phyloP scores from a whole-genome alignment of 2,113 vertebrate genomes.

The Leptosomus discolor region DNA sequence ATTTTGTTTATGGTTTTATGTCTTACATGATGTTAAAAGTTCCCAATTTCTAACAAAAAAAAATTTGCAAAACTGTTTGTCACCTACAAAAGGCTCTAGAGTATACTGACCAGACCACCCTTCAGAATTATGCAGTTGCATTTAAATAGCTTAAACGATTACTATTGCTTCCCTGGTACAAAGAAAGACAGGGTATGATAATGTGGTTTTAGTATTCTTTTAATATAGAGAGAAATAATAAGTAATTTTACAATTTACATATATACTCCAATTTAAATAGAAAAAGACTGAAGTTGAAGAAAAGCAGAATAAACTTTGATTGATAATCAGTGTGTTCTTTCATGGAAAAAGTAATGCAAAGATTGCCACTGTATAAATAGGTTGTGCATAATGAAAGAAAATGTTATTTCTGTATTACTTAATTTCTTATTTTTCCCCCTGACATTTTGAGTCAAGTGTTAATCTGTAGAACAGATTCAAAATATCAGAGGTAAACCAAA shows the following conservation, averaged over 20 bases:
- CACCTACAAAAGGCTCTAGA: background rate
- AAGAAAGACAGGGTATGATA: background rate
- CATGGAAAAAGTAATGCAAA: background rate
- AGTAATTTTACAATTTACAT: background rate
- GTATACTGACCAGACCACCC: background rate
- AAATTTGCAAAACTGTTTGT: background rate
- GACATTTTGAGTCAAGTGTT: slow-evolving; percentile 32
- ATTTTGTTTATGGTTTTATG: background rate
- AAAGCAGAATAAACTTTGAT: background rate
- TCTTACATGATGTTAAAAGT: background rate
- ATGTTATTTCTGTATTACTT: slow-evolving; percentile 24
- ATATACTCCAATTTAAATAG: background rate
- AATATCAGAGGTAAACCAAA: slow-evolving; percentile 51
- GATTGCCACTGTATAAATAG: background rate
- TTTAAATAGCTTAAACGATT: background rate
- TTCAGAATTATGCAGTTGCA: background rate
- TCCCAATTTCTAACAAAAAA: background rate
- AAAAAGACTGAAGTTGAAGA: background rate
- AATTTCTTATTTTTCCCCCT: slow-evolving; percentile 45
- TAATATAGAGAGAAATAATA: background rate
- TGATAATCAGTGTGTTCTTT: background rate
- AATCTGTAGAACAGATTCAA: background rate
- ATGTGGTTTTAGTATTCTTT: background rate
- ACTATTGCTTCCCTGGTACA: background rate
- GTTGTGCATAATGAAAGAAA: background rate